phyloP scores from a whole-genome alignment of 2,888 invertebrate species.

The Lepetodrilus schrolli region DNA sequence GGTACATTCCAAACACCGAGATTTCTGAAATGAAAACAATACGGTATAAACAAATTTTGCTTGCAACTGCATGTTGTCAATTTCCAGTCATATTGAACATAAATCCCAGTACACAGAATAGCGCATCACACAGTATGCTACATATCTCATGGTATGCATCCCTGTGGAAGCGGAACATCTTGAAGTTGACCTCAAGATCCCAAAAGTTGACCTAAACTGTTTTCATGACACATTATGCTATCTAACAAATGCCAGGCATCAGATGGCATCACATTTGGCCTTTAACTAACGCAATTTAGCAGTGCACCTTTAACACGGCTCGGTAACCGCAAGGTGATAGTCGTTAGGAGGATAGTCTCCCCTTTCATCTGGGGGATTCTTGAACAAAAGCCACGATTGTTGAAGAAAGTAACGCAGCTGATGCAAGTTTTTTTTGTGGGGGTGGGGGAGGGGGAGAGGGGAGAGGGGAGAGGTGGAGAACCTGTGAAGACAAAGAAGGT shows the following conservation, averaged over 20 bases:
- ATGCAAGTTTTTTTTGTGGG: no score
- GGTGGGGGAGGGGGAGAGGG: not conserved
- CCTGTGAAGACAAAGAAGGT: not conserved
- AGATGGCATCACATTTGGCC: constrained; percentile 19
- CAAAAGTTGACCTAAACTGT: not conserved
- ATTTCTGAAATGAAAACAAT: no score
- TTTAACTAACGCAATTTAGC: constrained; percentile 9
- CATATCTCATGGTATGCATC: no score
- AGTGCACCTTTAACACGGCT: constrained; percentile 7
- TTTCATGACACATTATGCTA: constrained; percentile 4
- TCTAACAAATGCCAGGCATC: constrained; percentile 10
- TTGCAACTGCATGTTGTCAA: no score
- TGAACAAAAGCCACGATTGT: constrained; percentile 12
- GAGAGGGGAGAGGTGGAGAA: not conserved
- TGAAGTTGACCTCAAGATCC: not conserved
- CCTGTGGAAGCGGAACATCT: no score
- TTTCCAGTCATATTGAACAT: no score
- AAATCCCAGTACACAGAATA: no score
- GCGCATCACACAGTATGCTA: no score
- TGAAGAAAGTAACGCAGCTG: not conserved
- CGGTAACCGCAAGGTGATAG: constrained; percentile 23
- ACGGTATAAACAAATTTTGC: no score
- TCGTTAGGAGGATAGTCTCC: constrained; percentile 19
- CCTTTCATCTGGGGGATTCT: not conserved
- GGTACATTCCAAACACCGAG: no score